Evolutionary conservation across 2,888 invertebrate species (phyloP), one percentile per base, ranked within the genome.

Genomic region (Hirtodrosophila trivittata): DNA sequence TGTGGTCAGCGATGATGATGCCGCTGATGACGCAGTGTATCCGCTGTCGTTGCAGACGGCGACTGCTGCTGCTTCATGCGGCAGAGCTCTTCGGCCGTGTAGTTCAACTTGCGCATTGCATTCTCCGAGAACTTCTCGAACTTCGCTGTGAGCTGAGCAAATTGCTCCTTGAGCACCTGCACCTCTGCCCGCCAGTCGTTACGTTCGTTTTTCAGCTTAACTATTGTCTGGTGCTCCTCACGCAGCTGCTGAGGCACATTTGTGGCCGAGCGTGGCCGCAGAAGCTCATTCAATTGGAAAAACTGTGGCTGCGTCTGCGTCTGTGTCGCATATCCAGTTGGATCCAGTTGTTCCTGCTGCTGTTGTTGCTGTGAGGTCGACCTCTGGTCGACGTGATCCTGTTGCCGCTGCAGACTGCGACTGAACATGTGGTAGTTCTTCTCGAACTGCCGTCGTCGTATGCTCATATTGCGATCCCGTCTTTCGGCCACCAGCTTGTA

Each of bases 401-500:
- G 77, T 32, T 75, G 81, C 0, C 87, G 82, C 60, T 89, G 87
- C 13, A 89, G 38, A 21, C 87, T 88, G 49, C 82, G 85, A 43
- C 89, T 89, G 37, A 91, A 91, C 60, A 90, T 80, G 45, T 87
- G 83, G 42, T 90, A 89, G 70, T 91, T 91, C 12, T 74, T 81
- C 41, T 90, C 89, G 52, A 91, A 89, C 91, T 93, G 90, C 1
- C 88, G 90, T 25, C 91, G 86, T 6, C 92, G 91, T 54, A 92
- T 88, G 73, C 92, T 93, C 82, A 92, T 92, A 58, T 92, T 92
- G 51, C 92, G 93, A 72, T 92, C 92, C 77, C 94, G 94, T 8
- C 93, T 92, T 70, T 94, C 94, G 0, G 93, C 94, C 0, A 95
- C 95, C 84, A 96, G 91, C 82, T 94, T 94, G 89, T 95, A 95